These are phyloP conservation scores for Drosophila atroscutellata DNA, from an alignment of 2,888 invertebrate species.

Conservation along the genomic window DNA sequence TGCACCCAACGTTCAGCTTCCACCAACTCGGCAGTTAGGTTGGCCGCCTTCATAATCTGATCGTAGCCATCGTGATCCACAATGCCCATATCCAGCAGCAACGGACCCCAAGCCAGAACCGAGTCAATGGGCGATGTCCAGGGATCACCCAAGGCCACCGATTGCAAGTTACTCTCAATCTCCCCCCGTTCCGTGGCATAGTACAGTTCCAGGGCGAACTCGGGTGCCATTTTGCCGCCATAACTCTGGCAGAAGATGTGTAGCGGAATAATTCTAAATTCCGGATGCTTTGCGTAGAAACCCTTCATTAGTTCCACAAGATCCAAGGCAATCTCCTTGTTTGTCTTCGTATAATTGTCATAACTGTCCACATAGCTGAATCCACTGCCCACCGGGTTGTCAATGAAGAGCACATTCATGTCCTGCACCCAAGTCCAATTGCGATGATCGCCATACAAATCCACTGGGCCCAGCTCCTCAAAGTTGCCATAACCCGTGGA, in stretches of 20 bases:
- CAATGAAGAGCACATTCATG: slow-evolving; percentile 94
- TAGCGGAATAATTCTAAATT: slow-evolving; percentile 90
- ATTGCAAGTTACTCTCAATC: slow-evolving; percentile 89
- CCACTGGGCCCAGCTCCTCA: slow-evolving; percentile 91
- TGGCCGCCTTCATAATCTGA: slow-evolving; percentile 87
- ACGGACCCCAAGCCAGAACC: slow-evolving; percentile 93
- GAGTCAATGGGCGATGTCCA: slow-evolving; percentile 96
- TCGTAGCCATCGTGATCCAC: slow-evolving; percentile 89
- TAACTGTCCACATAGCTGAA: slow-evolving; percentile 91
- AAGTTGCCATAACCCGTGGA: slow-evolving; percentile 94
- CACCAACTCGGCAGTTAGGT: slow-evolving; percentile 86
- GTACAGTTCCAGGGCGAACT: slow-evolving; percentile 88
- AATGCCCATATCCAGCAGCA: slow-evolving; percentile 90
- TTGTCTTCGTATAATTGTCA: slow-evolving; percentile 86
- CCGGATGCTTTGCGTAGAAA: slow-evolving; percentile 89
- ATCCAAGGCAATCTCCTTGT: slow-evolving; percentile 90
- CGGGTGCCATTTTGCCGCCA: slow-evolving; percentile 97
- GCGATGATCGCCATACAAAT: slow-evolving; percentile 88
- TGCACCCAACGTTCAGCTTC: slow-evolving; percentile 86
- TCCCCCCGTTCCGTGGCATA: slow-evolving; percentile 88
- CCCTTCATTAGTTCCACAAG: slow-evolving; percentile 90
- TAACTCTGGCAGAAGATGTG: slow-evolving; percentile 96
- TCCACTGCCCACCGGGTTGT: slow-evolving; percentile 96
- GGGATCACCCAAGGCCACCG: slow-evolving; percentile 93
- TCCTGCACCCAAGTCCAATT: slow-evolving; percentile 91